These are phyloP conservation scores for Plumapathes pennacea DNA, from an alignment of 92 coral and sea anemone genomes.

Conservation along the genomic window DNA sequence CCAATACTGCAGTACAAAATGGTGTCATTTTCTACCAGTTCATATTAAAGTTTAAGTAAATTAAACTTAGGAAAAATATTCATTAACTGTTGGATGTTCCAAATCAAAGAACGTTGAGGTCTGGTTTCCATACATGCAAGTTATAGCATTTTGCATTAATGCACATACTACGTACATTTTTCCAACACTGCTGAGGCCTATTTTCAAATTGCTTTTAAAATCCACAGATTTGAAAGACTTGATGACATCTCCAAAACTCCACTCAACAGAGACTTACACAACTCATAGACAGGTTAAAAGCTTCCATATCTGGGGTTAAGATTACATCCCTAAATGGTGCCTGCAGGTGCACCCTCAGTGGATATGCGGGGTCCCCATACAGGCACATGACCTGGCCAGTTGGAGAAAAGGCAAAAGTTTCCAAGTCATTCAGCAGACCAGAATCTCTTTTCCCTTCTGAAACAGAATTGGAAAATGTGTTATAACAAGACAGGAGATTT, in stretches of 20 bases:
- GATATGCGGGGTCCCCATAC: conserved; percentile 44
- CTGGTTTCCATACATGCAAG: conserved; percentile 22
- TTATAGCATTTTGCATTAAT: conserved; percentile 14
- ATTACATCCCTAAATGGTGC: conserved; percentile 19
- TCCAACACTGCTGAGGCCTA: conserved; percentile 26
- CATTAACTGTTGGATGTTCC: conserved; percentile 30
- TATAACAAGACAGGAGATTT: background rate
- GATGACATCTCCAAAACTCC: conserved; percentile 25
- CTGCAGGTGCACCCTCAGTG: conserved; percentile 29
- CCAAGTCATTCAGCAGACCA: conserved; percentile 23
- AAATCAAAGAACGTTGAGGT: conserved; percentile 18
- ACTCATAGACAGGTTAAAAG: conserved; percentile 15
- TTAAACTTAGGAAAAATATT: conserved; percentile 24
- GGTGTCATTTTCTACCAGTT: too few relatives aligned
- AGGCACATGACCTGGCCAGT: conserved; percentile 22
- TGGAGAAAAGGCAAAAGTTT: conserved; percentile 20
- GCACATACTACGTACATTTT: conserved; percentile 28
- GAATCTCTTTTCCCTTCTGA: conserved; percentile 23
- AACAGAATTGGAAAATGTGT: background rate
- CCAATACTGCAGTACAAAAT: too few relatives aligned
- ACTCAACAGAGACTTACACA: conserved; percentile 11
- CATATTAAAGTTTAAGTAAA: too few relatives aligned
- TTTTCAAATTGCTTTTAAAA: conserved; percentile 12
- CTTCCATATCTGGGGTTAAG: conserved; percentile 7
- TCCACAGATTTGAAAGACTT: conserved; percentile 14